A percentile compares a stretch with the other conserved stretches of the same genome.
Evolutionary conservation across 2,888 invertebrate genomes (phyloP).

Genomic region (Morinoia aosen): DNA sequence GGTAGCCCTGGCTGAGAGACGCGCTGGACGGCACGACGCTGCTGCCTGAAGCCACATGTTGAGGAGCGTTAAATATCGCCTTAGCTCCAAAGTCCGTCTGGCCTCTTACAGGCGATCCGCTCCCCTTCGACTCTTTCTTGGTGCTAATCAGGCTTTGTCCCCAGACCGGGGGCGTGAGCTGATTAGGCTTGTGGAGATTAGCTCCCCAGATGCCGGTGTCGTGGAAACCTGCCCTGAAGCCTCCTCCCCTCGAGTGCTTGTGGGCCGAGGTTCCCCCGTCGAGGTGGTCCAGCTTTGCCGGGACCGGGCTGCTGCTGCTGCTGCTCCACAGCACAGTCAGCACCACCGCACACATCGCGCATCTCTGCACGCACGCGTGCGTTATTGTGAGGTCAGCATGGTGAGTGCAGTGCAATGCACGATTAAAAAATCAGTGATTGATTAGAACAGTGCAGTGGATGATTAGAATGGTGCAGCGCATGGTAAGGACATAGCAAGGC

Average conservation of each 20-base stretch:
- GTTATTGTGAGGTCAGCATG: not conserved
- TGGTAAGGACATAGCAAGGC: too few relatives aligned
- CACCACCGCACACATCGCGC: not conserved
- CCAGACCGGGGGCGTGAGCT: constrained; percentile 26
- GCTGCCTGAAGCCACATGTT: not conserved
- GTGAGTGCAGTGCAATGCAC: not conserved
- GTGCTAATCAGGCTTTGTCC: not conserved
- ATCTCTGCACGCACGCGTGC: not conserved
- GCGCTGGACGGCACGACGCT: not conserved
- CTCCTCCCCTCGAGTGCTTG: constrained; percentile 33
- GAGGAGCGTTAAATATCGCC: not conserved
- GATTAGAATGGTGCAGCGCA: too few relatives aligned
- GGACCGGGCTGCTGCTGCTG: not conserved
- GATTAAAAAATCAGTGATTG: too few relatives aligned
- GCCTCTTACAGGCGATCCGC: constrained; percentile 16
- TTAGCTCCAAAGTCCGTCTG: constrained; percentile 29
- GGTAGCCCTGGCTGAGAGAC: not conserved
- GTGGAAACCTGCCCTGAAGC: constrained; percentile 44
- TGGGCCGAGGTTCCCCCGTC: not conserved
- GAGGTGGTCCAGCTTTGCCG: constrained; percentile 24
- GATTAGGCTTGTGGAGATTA: constrained; percentile 38
- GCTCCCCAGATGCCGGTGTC: constrained; percentile 54
- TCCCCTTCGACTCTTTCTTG: not conserved
- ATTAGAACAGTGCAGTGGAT: too few relatives aligned
- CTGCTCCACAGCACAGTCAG: not conserved